Percentiles rank a stretch among this genome's conserved stretches.
Evolutionary conservation across 2,797 vertebrate genomes (phyloP).

Genomic region (Masticophis lateralis): DNA sequence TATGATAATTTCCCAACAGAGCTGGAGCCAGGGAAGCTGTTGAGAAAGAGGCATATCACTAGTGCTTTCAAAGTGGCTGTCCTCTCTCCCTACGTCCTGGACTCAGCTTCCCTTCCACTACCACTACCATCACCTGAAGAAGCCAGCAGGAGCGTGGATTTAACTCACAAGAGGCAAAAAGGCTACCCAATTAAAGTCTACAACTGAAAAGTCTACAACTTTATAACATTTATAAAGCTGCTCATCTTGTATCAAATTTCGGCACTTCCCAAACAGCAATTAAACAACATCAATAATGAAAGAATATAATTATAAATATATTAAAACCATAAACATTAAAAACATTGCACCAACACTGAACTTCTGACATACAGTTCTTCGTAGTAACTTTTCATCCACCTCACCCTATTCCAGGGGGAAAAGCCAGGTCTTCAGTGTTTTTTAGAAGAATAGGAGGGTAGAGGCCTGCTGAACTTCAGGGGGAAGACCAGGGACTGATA

Average conservation of each 20-base stretch:
- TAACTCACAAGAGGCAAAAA: neutral
- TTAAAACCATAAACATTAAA: neutral
- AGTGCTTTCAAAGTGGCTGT: neutral
- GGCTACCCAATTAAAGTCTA: neutral
- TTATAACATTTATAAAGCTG: neutral
- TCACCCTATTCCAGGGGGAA: neutral
- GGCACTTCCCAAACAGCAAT: neutral
- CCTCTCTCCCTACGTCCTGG: neutral
- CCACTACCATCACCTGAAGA: neutral
- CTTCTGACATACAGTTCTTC: neutral
- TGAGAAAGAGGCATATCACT: neutral
- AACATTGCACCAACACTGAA: neutral
- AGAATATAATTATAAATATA: neutral
- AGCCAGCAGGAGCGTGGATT: neutral
- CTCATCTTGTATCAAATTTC: neutral
- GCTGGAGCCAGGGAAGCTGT: neutral
- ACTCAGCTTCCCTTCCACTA: neutral
- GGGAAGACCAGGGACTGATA: neutral
- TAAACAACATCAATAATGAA: neutral
- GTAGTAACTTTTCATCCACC: neutral
- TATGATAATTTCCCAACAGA: neutral
- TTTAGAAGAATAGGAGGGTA: neutral
- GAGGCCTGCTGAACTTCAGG: neutral
- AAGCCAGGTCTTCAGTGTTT: neutral
- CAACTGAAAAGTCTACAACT: neutral